Evolutionary conservation across 2,888 invertebrate species (phyloP).

Genomic region (Drosophila ustulata): DNA sequence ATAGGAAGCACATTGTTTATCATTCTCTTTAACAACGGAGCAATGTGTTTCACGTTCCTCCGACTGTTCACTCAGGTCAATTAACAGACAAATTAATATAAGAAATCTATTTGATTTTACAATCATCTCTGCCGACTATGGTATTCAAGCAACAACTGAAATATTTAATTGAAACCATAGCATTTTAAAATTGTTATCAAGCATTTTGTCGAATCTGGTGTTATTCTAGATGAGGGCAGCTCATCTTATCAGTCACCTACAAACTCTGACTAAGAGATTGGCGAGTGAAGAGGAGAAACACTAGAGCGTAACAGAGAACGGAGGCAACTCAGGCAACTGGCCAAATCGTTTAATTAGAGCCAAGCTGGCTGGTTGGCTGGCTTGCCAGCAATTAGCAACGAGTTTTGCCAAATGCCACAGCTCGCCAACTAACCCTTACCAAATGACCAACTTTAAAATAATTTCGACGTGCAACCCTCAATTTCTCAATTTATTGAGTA

Average conservation of each 20-base stretch:
- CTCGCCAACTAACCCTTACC: background rate
- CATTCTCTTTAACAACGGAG: background rate
- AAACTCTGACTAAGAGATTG: background rate
- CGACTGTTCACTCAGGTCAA: conserved; percentile 3
- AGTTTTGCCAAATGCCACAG: background rate
- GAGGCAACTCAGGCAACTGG: conserved; percentile 5
- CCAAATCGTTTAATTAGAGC: conserved; percentile 16
- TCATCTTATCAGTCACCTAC: conserved; percentile 14
- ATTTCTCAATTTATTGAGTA: background rate
- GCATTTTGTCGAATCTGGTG: background rate
- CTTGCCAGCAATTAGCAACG: conserved; percentile 2
- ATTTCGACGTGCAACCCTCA: background rate
- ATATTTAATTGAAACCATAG: background rate
- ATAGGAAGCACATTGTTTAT: conserved; percentile 14
- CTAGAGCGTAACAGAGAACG: background rate
- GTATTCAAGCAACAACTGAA: background rate
- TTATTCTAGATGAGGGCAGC: background rate
- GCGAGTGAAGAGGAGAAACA: background rate
- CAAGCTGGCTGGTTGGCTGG: background rate
- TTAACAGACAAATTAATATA: conserved; percentile 6
- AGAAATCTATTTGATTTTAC: conserved; percentile 3
- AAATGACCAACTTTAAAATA: conserved; percentile 1
- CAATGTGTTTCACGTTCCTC: background rate
- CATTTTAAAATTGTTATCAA: conserved; percentile 16
- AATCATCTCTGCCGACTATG: background rate